These are phyloP conservation scores for Macropodus opercularis DNA, from an alignment of 2,797 vertebrate genomes.

Conservation along the genomic window DNA sequence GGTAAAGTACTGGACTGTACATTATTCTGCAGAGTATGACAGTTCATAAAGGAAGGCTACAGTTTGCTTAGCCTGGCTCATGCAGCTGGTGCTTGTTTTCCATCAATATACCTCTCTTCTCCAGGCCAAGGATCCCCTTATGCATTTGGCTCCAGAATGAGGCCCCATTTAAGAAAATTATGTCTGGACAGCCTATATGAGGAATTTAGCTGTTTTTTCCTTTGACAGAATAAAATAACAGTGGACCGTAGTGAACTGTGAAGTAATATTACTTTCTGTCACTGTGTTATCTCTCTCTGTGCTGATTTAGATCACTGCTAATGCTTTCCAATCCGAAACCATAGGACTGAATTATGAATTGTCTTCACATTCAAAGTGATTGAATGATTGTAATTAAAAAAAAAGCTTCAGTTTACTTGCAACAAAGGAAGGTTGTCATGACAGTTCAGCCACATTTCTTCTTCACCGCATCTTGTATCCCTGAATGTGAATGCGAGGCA, in stretches of 20 bases:
- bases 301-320: constrained; percentile 1
- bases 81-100: constrained; percentile 50
- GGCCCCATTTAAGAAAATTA: constrained; percentile 45
- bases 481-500: constrained; percentile 44
- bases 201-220: constrained; percentile 33
- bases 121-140: constrained; percentile 29
- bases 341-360: constrained; percentile 13
- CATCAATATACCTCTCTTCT: constrained; percentile 34
- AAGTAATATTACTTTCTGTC: constrained; percentile 12
- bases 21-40: constrained; percentile 17
- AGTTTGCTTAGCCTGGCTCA: constrained; percentile 31
- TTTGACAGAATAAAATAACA: constrained; percentile 33
- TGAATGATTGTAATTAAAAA: constrained; percentile 43
- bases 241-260: background rate
- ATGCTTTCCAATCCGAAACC: constrained; percentile 30
- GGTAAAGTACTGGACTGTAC: constrained; percentile 9
- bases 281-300: constrained; percentile 13
- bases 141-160: constrained; percentile 35
- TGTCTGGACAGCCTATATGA: constrained; percentile 15
- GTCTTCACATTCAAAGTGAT: constrained; percentile 22
- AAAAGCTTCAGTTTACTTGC: constrained; percentile 58
- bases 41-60: constrained; percentile 24
- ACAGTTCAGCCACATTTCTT: constrained; percentile 58
- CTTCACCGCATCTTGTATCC: constrained; percentile 57
- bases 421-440: constrained; percentile 67